Conservation (phyloP, 2,888 invertebrate genomes). For the Coronaproctus castanopsis region DNA sequence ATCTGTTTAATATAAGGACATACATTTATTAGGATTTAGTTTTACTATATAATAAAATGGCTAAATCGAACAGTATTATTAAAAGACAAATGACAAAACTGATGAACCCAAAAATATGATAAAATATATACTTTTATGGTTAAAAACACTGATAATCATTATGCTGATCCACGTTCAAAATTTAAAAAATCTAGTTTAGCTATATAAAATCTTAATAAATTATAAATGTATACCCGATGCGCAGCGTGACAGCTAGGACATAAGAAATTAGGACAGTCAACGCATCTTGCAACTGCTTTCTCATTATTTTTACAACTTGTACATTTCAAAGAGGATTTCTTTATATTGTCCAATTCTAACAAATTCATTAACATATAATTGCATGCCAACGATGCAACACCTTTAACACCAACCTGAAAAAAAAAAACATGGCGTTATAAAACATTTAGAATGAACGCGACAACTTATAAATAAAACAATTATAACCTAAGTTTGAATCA, state of each 20-base stretch:
- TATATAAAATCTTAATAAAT: too few species aligned
- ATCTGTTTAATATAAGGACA: too few species aligned
- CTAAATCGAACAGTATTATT: background rate
- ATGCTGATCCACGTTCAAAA: too few species aligned
- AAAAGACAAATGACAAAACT: background rate
- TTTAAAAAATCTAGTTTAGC: too few species aligned
- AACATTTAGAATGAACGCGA: too few species aligned
- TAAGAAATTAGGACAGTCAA: slow-evolving; percentile 82
- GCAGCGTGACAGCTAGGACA: slow-evolving; percentile 88
- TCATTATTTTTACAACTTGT: slow-evolving; percentile 92
- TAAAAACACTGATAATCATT: too few species aligned
- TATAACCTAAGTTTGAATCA: too few species aligned
- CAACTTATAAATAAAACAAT: too few species aligned
- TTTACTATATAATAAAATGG: too few species aligned
- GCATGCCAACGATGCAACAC: slow-evolving; percentile 56
- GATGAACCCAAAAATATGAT: background rate
- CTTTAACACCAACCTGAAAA: slow-evolving; percentile 45
- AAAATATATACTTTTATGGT: background rate
- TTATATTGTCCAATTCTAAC: slow-evolving; percentile 58
- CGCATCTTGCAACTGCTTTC: slow-evolving; percentile 79
- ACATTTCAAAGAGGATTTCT: slow-evolving; percentile 47
- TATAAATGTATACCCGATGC: slow-evolving; percentile 59
- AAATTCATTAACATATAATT: slow-evolving; percentile 75
- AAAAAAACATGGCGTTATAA: too few species aligned
- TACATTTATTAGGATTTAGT: too few species aligned